These are phyloP conservation scores for Nycticorax nycticorax DNA, from an alignment of 2,113 vertebrate species.

Conservation along the genomic window DNA sequence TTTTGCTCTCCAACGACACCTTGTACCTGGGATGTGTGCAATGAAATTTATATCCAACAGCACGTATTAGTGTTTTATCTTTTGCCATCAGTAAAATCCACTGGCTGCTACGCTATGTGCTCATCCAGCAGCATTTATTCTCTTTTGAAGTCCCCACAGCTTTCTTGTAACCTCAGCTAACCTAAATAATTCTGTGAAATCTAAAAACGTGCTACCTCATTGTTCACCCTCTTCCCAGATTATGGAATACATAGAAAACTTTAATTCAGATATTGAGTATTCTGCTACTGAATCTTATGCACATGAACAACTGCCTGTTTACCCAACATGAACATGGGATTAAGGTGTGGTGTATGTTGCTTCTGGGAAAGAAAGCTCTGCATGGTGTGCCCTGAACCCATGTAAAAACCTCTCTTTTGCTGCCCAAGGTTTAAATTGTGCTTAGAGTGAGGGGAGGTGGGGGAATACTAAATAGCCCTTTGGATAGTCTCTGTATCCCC, in stretches of 20 bases:
- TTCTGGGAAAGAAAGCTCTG: neutral
- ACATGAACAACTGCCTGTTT: neutral
- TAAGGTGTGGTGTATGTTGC: neutral
- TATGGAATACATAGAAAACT: neutral
- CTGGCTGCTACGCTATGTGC: neutral
- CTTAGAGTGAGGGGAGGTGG: neutral
- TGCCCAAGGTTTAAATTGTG: neutral
- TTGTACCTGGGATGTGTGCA: neutral
- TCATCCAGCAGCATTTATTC: neutral
- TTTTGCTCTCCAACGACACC: neutral
- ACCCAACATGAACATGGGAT: neutral
- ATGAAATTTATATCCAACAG: neutral
- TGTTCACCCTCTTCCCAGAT: neutral
- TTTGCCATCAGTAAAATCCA: neutral
- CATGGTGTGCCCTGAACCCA: neutral
- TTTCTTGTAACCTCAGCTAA: neutral
- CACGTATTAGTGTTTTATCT: neutral
- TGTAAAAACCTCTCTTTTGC: neutral
- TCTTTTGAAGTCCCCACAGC: neutral
- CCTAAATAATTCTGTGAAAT: neutral
- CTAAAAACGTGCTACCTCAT: neutral
- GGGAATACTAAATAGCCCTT: neutral
- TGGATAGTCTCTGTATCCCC: neutral
- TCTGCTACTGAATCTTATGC: neutral
- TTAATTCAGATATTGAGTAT: neutral